Base-by-base conservation (phyloP, 2,797 vertebrate species). In the Etheostoma nigrum region DNA sequence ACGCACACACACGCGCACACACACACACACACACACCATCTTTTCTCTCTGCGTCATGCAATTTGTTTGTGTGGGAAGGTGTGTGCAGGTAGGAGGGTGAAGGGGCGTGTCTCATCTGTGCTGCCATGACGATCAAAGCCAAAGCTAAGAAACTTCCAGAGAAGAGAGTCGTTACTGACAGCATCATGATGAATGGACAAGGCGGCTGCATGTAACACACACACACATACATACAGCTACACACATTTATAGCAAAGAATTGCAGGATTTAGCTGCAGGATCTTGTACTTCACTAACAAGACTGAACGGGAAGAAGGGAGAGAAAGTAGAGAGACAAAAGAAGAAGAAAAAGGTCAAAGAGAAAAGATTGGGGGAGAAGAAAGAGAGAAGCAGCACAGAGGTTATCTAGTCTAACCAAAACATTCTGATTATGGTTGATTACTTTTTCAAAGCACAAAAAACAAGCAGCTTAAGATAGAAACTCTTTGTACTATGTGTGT, bases 81-180 rank as follows among this genome's bases (percentile, higher is more conserved):
- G 78, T 72, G 79, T 58, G 67, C 69, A 80, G 72, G 84, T 78
- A 69, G 60, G 57, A 68, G 40, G 71, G 66, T 60, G 19, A 82
- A 77, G 70, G 82, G 83, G 88, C 9, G 84, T 79, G 86, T 78
- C 87, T 86, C 79, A 40, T 70, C 49, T 71, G 71, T 58, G 76
- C 76, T 69, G 79, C 82, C 16, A 12, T 57, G 66, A 58, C 55
- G 62, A 90, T 93, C 91, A 90, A 91, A 92, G 88, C 77, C 47
- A 74, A 74, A 77, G 66, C 64, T 0, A 44, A 82, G 62, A 74
- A 89, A 90, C 82, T 86, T 89, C 78, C 73, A 76, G 77, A 80
- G 72, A 76, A 21, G 33, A 63, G 68, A 72, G 67, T 64, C 57
- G 49, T 82, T 53, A 64, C 60, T 74, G 79, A 87, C 80, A 83